Conservation (phyloP, 2,113 vertebrate species). For the Mus pahari region DNA sequence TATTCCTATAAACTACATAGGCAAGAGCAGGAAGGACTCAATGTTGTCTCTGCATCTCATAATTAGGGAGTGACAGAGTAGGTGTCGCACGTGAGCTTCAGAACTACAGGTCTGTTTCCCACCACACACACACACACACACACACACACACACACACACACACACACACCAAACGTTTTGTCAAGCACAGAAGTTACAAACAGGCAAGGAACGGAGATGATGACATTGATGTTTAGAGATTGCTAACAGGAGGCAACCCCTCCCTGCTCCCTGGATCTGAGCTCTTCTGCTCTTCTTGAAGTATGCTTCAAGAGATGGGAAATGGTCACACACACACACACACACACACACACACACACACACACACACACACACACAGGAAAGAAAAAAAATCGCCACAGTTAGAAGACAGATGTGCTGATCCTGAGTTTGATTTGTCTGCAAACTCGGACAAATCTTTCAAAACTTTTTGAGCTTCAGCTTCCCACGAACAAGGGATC, state of each 20-base stretch:
- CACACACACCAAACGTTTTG: background rate
- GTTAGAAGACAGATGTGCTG: background rate
- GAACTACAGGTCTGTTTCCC: background rate
- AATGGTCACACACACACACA: too few relatives aligned
- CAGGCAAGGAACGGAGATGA: background rate
- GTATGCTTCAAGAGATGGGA: background rate
- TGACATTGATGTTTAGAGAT: background rate
- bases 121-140: background rate
- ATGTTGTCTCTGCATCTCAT: background rate
- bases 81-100: background rate
- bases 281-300: background rate
- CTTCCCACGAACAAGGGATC: background rate
- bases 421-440: background rate
- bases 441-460: background rate
- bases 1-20: background rate
- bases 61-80: constrained; percentile 10
- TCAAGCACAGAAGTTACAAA: background rate
- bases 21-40: background rate
- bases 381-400: background rate
- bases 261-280: background rate
- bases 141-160: too few relatives aligned
- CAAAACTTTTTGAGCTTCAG: background rate
- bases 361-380: too few relatives aligned
- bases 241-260: background rate
- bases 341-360: too few relatives aligned